Percentiles rank a stretch among this genome's conserved stretches.
phyloP scores from a whole-genome alignment of 2,113 vertebrate species.

The Gymnobelideus leadbeateri region DNA sequence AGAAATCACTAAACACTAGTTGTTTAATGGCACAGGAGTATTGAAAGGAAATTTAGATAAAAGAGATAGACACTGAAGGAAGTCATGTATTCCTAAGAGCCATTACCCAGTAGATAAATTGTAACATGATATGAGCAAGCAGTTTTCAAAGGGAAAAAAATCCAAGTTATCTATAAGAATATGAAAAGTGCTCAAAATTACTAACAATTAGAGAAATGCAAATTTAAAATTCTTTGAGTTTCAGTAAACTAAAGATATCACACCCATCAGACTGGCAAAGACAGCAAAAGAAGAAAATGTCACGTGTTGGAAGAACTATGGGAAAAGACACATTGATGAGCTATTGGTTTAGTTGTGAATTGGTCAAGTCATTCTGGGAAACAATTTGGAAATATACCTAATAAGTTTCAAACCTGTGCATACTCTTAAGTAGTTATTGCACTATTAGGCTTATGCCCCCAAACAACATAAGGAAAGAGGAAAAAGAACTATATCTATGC shows the following conservation, averaged over 20 bases:
- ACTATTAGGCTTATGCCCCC: background rate
- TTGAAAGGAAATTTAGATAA: background rate
- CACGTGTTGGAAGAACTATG: background rate
- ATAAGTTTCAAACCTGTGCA: background rate
- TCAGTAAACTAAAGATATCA: background rate
- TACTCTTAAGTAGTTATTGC: background rate
- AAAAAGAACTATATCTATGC: background rate
- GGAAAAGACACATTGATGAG: background rate
- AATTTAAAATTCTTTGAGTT: background rate
- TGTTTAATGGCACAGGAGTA: slow-evolving; percentile 12
- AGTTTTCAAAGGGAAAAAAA: background rate
- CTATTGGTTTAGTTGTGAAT: background rate
- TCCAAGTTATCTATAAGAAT: background rate
- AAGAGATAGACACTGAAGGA: slow-evolving; percentile 8
- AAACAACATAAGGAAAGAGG: background rate
- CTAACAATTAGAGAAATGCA: background rate
- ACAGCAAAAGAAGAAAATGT: background rate
- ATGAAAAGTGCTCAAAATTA: background rate
- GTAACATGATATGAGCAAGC: background rate
- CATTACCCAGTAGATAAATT: background rate
- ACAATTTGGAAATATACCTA: background rate
- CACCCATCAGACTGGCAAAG: background rate
- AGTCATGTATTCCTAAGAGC: background rate
- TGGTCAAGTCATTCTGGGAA: background rate
- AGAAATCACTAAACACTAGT: slow-evolving; percentile 4